phyloP scores from a whole-genome alignment of 2,888 invertebrate genomes.

The Scaeva pyrastri region DNA sequence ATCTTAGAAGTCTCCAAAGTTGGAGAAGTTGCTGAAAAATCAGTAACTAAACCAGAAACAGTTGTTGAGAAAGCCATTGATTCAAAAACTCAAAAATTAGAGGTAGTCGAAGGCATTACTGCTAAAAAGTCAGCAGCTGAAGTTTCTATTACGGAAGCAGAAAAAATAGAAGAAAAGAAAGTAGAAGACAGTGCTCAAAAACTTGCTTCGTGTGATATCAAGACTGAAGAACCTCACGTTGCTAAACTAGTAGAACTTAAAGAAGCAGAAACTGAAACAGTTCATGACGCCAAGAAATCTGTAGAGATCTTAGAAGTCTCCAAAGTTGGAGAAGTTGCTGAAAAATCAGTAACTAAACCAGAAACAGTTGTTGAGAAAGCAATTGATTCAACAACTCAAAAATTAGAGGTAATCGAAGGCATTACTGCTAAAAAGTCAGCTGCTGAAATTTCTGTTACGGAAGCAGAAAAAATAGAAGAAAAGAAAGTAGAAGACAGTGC shows the following conservation, averaged over 20 bases:
- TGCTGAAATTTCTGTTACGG: constrained; percentile 17
- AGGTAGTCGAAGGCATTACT: too few relatives aligned
- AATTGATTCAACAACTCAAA: too few relatives aligned
- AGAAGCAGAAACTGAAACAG: too few relatives aligned
- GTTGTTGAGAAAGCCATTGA: too few relatives aligned
- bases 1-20: not conserved
- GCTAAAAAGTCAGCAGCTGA: not conserved
- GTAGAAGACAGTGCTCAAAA: too few relatives aligned
- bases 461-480: not conserved
- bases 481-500: too few relatives aligned
- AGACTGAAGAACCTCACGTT: not conserved
- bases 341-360: constrained; percentile 17
- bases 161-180: too few relatives aligned
- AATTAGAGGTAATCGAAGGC: too few relatives aligned
- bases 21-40: constrained; percentile 1
- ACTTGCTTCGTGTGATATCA: not conserved
- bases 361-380: constrained; percentile 11
- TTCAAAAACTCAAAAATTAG: too few relatives aligned
- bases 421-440: not conserved
- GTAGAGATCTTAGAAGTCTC: not conserved
- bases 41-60: constrained; percentile 13
- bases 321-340: not conserved
- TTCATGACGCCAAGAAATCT: not conserved
- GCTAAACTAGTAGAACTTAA: too few relatives aligned
- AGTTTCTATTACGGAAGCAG: too few relatives aligned